Evolutionary conservation across 2,113 vertebrate species (phyloP).

Genomic region (Pyrgilauda ruficollis): DNA sequence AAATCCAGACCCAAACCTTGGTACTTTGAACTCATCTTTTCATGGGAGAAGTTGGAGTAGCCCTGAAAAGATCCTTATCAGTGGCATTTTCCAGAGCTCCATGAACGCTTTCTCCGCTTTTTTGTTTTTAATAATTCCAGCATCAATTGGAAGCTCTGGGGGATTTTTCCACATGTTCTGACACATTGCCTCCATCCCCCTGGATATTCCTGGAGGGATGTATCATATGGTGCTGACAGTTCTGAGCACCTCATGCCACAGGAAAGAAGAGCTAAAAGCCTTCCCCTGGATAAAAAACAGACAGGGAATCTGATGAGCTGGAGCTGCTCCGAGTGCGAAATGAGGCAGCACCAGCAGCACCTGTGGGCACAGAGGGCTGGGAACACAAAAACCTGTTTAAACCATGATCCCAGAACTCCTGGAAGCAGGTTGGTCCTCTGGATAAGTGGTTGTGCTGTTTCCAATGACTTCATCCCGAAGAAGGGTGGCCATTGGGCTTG

Average conservation of each 20-base stretch:
- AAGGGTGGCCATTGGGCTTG: conserved; percentile 10
- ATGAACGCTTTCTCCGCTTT: not conserved
- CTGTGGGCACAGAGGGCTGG: not conserved
- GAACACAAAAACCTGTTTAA: not conserved
- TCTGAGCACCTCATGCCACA: not conserved
- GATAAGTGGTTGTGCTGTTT: not conserved
- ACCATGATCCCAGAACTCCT: not conserved
- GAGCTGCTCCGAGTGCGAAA: not conserved
- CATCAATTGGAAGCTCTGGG: not conserved
- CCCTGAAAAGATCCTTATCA: not conserved
- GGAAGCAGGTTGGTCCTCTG: not conserved
- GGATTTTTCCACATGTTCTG: conserved; percentile 15
- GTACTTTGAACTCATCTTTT: not conserved
- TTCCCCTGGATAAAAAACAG: not conserved
- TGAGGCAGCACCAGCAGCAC: not conserved
- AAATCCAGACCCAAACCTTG: not conserved
- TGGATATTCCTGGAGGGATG: not conserved
- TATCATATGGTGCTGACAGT: not conserved
- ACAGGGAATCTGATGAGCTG: not conserved
- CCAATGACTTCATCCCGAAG: not conserved
- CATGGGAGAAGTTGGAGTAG: not conserved
- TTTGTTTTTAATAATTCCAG: not conserved
- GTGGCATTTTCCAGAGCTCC: not conserved
- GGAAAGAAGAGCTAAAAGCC: not conserved
- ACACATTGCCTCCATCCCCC: not conserved